phyloP scores from a whole-genome alignment of 1,140 invertebrate genomes.

The Pygmarrhopalites habei region DNA sequence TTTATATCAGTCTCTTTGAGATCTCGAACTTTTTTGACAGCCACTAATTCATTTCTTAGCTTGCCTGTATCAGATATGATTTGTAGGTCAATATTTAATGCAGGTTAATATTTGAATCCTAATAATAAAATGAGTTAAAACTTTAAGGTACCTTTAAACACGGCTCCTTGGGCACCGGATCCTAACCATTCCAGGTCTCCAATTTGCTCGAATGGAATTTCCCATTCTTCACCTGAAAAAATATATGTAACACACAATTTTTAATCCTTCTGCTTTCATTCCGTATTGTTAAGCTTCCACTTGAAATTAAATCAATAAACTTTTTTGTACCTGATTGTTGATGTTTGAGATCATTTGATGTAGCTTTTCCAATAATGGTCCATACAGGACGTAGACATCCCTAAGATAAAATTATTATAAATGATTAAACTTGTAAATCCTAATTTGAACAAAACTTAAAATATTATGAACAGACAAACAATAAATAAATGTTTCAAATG shows the following conservation, averaged over 20 bases:
- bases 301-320: no score
- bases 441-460: no score
- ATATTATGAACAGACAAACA: no score
- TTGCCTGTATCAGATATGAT: no score
- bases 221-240: slow-evolving; percentile 69
- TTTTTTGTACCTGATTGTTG: slow-evolving; percentile 25
- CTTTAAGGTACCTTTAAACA: slow-evolving; percentile 89
- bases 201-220: slow-evolving; percentile 88
- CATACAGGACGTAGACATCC: slow-evolving; percentile 79
- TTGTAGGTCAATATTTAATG: no score
- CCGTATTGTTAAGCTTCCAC: no score
- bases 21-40: slow-evolving; percentile 92
- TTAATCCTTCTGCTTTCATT: no score
- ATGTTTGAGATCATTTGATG: slow-evolving; percentile 58
- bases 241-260: slow-evolving; percentile 12
- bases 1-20: slow-evolving; percentile 90
- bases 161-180: slow-evolving; percentile 91
- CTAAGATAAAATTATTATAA: no score
- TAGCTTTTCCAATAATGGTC: slow-evolving; percentile 73
- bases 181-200: slow-evolving; percentile 87
- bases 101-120: no score
- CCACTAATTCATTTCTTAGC: slow-evolving; percentile 74
- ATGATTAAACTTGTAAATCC: no score
- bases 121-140: no score
- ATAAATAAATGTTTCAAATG: no score